A percentile compares a stretch with the other conserved stretches of the same genome.
These are phyloP conservation scores for Todiramphus saurophagus DNA, from an alignment of 2,113 vertebrate species.

Conservation along the genomic window DNA sequence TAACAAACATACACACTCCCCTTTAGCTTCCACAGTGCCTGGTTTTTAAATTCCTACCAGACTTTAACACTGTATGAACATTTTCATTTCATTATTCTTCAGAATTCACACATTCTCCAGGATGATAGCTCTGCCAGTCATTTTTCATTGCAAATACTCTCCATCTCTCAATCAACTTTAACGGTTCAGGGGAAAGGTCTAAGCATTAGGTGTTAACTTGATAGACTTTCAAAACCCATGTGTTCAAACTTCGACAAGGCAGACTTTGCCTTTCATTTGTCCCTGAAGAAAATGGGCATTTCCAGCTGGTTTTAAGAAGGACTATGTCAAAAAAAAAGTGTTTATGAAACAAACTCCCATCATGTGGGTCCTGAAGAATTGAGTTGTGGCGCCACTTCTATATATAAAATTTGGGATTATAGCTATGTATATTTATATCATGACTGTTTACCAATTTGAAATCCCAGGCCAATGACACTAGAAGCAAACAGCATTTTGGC, in stretches of 20 bases:
- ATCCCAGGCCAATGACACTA: background rate
- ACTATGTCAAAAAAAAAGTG: background rate
- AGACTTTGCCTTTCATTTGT: background rate
- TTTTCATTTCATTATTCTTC: background rate
- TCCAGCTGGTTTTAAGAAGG: background rate
- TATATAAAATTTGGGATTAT: background rate
- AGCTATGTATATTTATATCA: background rate
- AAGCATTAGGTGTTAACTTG: background rate
- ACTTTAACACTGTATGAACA: background rate
- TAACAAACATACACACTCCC: background rate
- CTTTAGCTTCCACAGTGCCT: background rate
- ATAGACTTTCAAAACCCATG: background rate
- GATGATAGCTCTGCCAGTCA: background rate
- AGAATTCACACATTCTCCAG: background rate
- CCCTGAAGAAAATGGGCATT: background rate
- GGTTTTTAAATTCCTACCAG: background rate
- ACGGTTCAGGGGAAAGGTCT: background rate
- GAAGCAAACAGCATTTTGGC: background rate
- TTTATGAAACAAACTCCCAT: background rate
- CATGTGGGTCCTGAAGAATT: background rate
- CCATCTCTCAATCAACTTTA: background rate
- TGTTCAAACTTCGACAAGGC: background rate
- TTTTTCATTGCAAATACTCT: background rate
- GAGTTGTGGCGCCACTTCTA: background rate
- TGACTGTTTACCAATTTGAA: background rate